Evolutionary conservation across 1,140 invertebrate species (phyloP), one percentile per base, ranked within the genome.

Genomic region (Drosophila santomea): DNA sequence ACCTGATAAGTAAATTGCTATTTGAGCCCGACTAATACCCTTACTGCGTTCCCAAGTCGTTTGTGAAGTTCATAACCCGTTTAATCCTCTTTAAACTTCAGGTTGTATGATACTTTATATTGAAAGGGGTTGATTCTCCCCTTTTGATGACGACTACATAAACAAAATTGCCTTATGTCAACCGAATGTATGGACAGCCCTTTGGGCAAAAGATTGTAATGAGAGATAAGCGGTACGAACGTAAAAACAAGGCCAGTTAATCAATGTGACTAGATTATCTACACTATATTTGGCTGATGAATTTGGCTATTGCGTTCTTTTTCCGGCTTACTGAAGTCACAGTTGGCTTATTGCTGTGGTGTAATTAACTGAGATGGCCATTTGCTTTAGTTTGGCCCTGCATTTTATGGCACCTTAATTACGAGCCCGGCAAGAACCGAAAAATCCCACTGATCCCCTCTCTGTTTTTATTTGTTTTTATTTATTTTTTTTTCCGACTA

Each of bases 241-340:
- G n/a, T 6, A 38, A 32, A 44, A 57, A 69, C 64, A 71, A 57
- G 64, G 67, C 17, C 43, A 36, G 36, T 15, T 41, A 71, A 71
- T 71, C 51, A 57, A 69, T 48, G 50, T 41, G 17, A 39, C 15
- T 47, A 57, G 64, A 71, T 71, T 71, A 55, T 71, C 41, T 38
- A 41, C 41, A 35, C 28, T 20, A 12, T 52, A n/a, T 35, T 51
- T 12, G 14, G 44, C 36, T 23, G 14, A 47, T 38, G 23, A 39
- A 66, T 50, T 48, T 41, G 25, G 44, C 7, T 66, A 64, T 39
- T 10, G 5, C 14, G 35, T 25, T 47, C 7, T 48, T 38, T 17
- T 63, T 63, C 35, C 44, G 58, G 52, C 25, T 48, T 48, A 32
- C 28, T 48, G 11, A 14, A 62, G 58, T 66, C 62, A 66, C 63